Percentiles rank a stretch among this genome's conserved stretches.
Evolutionary conservation across 2,888 invertebrate genomes (phyloP).

Genomic region (Pachydiplax longipennis): DNA sequence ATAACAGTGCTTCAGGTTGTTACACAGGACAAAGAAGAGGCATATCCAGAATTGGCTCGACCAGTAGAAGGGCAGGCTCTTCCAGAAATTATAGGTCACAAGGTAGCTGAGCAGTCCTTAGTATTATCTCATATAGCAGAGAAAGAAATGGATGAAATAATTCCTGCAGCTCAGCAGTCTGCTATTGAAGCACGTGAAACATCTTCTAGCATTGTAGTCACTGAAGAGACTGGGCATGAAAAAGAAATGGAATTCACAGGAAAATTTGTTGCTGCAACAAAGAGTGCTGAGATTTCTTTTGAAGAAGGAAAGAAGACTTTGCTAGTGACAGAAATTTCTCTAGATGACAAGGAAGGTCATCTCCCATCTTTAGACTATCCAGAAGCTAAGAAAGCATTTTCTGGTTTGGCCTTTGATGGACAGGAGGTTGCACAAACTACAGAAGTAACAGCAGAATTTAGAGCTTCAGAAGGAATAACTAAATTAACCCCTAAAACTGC

Average conservation of each 20-base stretch:
- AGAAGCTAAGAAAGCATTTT: conserved; percentile 51
- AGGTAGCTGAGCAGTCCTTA: conserved; percentile 51
- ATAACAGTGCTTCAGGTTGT: conserved; percentile 66
- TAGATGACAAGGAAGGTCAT: conserved; percentile 53
- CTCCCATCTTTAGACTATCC: conserved; percentile 53
- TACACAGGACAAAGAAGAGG: conserved; percentile 65
- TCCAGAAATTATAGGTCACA: conserved; percentile 50
- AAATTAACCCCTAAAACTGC: conserved; percentile 55
- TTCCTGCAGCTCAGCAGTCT: conserved; percentile 56
- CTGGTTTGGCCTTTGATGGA: conserved; percentile 49
- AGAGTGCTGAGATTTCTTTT: conserved; percentile 58
- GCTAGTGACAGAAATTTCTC: not conserved
- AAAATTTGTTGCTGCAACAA: conserved; percentile 57
- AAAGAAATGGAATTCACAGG: conserved; percentile 57
- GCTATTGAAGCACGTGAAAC: conserved; percentile 61
- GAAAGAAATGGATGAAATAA: conserved; percentile 56
- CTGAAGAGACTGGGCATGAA: conserved; percentile 60
- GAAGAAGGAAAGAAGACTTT: conserved; percentile 57
- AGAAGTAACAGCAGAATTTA: conserved; percentile 58
- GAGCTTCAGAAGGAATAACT: conserved; percentile 53
- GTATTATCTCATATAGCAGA: conserved; percentile 52
- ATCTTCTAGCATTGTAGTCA: conserved; percentile 65
- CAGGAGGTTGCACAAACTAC: conserved; percentile 61
- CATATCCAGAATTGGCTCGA: conserved; percentile 52
- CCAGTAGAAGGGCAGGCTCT: conserved; percentile 54